A percentile compares a stretch with the other conserved stretches of the same genome.
Conservation (phyloP, 2,797 vertebrate species). For the Tapera naevia region DNA sequence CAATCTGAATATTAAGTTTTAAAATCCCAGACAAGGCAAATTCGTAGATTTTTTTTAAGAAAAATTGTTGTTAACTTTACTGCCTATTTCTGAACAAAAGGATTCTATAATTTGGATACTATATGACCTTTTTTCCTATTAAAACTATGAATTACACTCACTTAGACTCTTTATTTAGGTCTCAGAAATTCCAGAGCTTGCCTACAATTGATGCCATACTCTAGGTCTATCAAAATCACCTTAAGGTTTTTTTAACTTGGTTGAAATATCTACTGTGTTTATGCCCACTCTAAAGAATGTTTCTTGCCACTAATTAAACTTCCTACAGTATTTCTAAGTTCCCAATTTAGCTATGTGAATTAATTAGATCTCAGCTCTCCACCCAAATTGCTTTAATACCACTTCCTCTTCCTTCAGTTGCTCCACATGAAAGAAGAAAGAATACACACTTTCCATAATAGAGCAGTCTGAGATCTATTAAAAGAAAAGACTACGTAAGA, state of each 20-base stretch:
- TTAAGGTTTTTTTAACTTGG: not conserved
- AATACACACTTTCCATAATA: not conserved
- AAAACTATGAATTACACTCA: not conserved
- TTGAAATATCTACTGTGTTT: not conserved
- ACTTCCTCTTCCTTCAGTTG: conserved; percentile 33
- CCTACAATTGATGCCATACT: not conserved
- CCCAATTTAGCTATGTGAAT: conserved; percentile 47
- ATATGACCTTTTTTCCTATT: not conserved
- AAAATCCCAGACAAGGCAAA: not conserved
- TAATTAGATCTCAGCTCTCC: conserved; percentile 32
- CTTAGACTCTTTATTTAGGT: not conserved
- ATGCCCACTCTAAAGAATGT: not conserved
- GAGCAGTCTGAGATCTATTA: not conserved
- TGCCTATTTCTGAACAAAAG: not conserved
- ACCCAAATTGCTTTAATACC: conserved; percentile 35
- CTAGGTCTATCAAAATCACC: not conserved
- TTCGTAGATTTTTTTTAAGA: not conserved
- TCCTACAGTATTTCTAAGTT: conserved; percentile 39
- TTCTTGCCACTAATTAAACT: conserved; percentile 46
- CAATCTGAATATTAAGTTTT: not conserved
- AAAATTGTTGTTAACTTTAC: not conserved
- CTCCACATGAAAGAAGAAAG: not conserved
- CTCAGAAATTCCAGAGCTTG: not conserved
- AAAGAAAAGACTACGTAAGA: not conserved
- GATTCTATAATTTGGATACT: not conserved